These are phyloP conservation scores for Congeria kusceri DNA, from an alignment of 2,888 invertebrate genomes.

Conservation along the genomic window DNA sequence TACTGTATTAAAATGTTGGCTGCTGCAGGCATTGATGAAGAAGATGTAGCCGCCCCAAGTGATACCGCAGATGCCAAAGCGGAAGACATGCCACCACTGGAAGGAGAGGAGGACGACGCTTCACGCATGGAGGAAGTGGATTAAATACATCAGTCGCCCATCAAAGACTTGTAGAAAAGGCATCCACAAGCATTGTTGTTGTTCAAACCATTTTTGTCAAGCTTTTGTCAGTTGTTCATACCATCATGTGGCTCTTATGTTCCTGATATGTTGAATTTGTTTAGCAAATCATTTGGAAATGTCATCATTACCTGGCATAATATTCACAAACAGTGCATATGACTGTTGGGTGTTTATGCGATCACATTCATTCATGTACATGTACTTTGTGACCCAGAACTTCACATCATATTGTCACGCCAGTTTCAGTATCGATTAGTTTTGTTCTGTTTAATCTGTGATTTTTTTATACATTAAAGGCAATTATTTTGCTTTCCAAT, in stretches of 20 bases:
- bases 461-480: conserved; percentile 14
- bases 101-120: conserved; percentile 94
- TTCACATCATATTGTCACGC: no score
- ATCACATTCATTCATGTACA: no score
- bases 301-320: no score
- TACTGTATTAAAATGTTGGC: no score
- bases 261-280: neutral
- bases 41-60: conserved; percentile 89
- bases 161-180: no score
- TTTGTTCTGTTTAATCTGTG: conserved; percentile 48
- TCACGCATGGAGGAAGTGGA: conserved; percentile 99
- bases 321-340: no score
- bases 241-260: neutral
- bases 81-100: conserved; percentile 92
- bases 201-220: no score
- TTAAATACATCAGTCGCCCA: conserved; percentile 87
- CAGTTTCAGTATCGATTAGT: neutral
- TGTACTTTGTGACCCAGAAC: no score
- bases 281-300: no score
- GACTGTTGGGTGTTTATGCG: no score
- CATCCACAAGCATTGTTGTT: no score
- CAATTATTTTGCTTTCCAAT: neutral
- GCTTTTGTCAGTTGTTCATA: neutral
- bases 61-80: conserved; percentile 67
- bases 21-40: conserved; percentile 96